Conservation (phyloP, 2,888 invertebrate genomes). For the Noctuana brunneofusca region DNA sequence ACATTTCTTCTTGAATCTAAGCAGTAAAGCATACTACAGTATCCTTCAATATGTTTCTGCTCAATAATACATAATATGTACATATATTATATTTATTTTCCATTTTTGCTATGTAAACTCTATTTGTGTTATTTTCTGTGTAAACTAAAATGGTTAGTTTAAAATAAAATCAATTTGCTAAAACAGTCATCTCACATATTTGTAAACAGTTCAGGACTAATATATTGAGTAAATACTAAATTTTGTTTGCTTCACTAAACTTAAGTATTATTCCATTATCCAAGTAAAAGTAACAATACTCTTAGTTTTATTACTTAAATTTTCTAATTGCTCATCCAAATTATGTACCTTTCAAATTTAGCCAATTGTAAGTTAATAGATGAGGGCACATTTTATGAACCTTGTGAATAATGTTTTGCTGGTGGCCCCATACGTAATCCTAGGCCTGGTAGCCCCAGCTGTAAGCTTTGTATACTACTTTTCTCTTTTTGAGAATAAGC, state of each 20-base stretch:
- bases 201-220: constrained; percentile 24
- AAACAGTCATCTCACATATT: not conserved
- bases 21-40: too few relatives aligned
- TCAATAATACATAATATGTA: too few relatives aligned
- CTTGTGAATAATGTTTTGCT: constrained; percentile 37
- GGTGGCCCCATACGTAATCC: constrained; percentile 40
- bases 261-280: constrained; percentile 80
- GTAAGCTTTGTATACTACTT: constrained; percentile 55
- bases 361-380: constrained; percentile 55
- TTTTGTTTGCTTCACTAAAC: constrained; percentile 66
- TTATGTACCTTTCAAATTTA: constrained; percentile 69
- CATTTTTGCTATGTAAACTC: too few relatives aligned
- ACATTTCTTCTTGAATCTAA: too few relatives aligned
- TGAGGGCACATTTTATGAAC: constrained; percentile 14
- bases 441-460: too few relatives aligned
- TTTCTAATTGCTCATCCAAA: constrained; percentile 79
- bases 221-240: constrained; percentile 33
- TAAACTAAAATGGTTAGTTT: not conserved
- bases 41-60: too few relatives aligned
- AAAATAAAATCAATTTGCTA: not conserved
- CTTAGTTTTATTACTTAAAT: constrained; percentile 62
- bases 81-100: too few relatives aligned
- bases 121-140: not conserved
- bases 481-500: constrained; percentile 56
- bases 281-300: constrained; percentile 73